Percentiles rank a stretch among this genome's conserved stretches.
Conservation (phyloP, 2,888 invertebrate genomes). For the Stramonita haemastoma region DNA sequence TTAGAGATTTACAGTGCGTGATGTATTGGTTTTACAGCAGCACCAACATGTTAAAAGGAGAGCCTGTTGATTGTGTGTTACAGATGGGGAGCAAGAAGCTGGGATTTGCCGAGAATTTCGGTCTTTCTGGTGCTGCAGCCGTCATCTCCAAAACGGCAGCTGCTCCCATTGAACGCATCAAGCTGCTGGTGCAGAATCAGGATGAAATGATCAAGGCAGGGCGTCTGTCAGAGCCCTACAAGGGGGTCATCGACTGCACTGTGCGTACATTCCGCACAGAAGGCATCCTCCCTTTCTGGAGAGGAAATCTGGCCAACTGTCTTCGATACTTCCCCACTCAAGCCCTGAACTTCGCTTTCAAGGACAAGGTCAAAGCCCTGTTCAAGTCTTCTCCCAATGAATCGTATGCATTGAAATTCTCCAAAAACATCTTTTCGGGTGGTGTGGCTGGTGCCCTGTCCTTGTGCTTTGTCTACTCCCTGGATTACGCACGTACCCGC, state of each 20-base stretch:
- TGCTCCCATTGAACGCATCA: conserved; percentile 78
- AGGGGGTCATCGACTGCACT: conserved; percentile 83
- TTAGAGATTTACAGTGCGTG: no score
- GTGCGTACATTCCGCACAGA: conserved; percentile 72
- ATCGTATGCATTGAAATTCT: conserved; percentile 76
- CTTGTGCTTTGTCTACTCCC: conserved; percentile 77
- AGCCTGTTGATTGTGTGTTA: neutral
- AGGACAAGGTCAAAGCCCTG: conserved; percentile 91
- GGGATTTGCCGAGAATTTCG: conserved; percentile 76
- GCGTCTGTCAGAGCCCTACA: conserved; percentile 88
- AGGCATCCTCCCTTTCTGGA: conserved; percentile 86
- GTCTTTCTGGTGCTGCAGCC: conserved; percentile 76
- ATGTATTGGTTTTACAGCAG: no score
- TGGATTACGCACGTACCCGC: conserved; percentile 77
- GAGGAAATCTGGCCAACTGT: conserved; percentile 95
- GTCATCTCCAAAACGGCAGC: conserved; percentile 78
- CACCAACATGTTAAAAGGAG: neutral
- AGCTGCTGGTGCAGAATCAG: conserved; percentile 77
- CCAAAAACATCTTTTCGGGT: conserved; percentile 85
- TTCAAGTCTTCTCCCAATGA: conserved; percentile 80
- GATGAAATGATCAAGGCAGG: conserved; percentile 77
- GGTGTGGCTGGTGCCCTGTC: conserved; percentile 76
- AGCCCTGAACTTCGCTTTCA: conserved; percentile 79
- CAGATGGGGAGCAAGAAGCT: conserved; percentile 60
- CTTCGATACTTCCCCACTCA: conserved; percentile 83